Evolutionary conservation across 2,797 vertebrate species (phyloP), one percentile per base, ranked within the genome.

Genomic region (Phrynocephalus forsythii): DNA sequence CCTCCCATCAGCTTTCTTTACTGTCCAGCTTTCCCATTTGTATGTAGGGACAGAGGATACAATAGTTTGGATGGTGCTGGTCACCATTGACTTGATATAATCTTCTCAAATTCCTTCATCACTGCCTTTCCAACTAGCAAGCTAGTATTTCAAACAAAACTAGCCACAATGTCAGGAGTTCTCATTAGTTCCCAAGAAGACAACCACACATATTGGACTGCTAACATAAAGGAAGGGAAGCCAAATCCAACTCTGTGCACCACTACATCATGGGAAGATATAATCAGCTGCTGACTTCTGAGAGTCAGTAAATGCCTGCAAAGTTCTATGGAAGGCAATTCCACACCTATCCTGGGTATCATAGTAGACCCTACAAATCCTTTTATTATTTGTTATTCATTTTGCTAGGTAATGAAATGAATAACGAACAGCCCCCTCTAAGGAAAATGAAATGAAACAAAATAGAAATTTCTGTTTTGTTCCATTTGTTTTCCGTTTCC

Each of bases 61-160:
- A 52, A 52, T 8, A 52, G 52, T 2, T 8, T 52, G 52, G 52
- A 52, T 52, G 50, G 11, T 52, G 7, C 11, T 52, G 50, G 50
- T 52, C 50, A 8, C 50, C 50, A 52, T 7, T 52, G 50, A 52
- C 79, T 7, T 52, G 50, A 52, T 56, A 52, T 11, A 52, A 8
- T 11, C 50, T 52, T 52, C 50, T 8, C 50, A 8, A 52, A 52
- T 52, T 52, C 50, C 50, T 52, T 52, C 50, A 52, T 52, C 11
- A 1, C 50, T 52, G 11, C 11, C 7, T 11, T 52, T 52, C 50
- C 11, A 52, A 52, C 79, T 63, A n/a, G 52, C 63, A 22, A n/a
- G 20, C 56, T 80, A 63, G 16, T n/a, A 80, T 33, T 80, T 63
- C 79, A 80, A 80, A 24, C 79, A 63, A 56, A 80, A 80, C 52